These are phyloP conservation scores for Brachypalpus laphriformis DNA, from an alignment of 2,888 invertebrate species.

Conservation along the genomic window DNA sequence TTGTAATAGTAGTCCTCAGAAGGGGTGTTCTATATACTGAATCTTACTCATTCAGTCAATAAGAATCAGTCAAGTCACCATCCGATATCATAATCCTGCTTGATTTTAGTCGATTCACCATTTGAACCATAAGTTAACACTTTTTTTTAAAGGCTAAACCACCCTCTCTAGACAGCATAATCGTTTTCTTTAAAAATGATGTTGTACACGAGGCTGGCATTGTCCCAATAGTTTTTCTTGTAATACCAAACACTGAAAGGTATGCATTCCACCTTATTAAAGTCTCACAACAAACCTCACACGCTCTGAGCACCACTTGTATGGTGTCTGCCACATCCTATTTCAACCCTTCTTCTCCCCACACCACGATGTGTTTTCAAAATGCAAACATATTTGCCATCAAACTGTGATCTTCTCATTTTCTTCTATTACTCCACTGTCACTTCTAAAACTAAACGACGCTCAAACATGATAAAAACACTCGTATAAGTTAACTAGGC, in stretches of 20 bases:
- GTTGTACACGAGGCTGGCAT: neutral
- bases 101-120: too few relatives aligned
- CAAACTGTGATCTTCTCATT: slow-evolving; percentile 59
- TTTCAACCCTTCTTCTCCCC: neutral
- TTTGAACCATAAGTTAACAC: too few relatives aligned
- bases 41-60: too few relatives aligned
- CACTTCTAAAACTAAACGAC: slow-evolving; percentile 70
- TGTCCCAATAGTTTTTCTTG: neutral
- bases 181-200: neutral
- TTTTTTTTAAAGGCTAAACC: too few relatives aligned
- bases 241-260: neutral
- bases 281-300: neutral
- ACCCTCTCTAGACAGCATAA: too few relatives aligned
- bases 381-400: slow-evolving; percentile 5
- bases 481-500: slow-evolving; percentile 58
- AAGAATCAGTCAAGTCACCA: too few relatives aligned
- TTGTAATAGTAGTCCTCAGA: too few relatives aligned
- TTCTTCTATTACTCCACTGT: slow-evolving; percentile 60
- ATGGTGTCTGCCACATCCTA: neutral
- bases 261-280: neutral
- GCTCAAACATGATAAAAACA: slow-evolving; percentile 39
- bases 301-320: neutral
- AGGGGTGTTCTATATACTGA: too few relatives aligned
- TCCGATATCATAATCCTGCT: too few relatives aligned
- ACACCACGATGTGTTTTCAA: neutral